These are phyloP conservation scores for Channa maculata DNA, from an alignment of 2,113 vertebrate species.

Conservation along the genomic window DNA sequence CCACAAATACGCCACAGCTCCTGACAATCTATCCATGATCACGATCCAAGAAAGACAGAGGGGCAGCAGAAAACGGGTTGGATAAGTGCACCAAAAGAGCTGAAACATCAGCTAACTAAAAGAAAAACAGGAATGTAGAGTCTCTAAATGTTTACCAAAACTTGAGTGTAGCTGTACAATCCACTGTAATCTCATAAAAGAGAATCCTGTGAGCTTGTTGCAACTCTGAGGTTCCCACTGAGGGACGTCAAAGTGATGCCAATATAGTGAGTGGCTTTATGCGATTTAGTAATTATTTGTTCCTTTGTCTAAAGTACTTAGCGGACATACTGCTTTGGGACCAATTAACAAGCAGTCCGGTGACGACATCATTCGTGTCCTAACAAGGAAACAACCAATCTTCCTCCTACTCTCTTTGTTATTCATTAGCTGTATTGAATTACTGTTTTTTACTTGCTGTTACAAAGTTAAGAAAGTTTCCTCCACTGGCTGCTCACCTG, in stretches of 20 bases:
- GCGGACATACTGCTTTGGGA: constrained; percentile 20
- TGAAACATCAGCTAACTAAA: background rate
- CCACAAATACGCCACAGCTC: constrained; percentile 3
- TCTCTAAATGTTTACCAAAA: background rate
- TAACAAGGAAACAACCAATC: constrained; percentile 23
- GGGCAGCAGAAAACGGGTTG: too few relatives aligned
- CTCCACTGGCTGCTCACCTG: constrained; percentile 78
- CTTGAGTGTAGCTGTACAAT: background rate
- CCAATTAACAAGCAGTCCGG: constrained; percentile 1
- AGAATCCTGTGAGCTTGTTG: constrained; percentile 12
- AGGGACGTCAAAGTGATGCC: constrained; percentile 33
- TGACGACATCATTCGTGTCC: constrained; percentile 21
- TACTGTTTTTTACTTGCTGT: background rate
- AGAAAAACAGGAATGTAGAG: background rate
- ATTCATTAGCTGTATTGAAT: background rate
- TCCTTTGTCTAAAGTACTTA: constrained; percentile 51
- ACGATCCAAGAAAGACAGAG: constrained; percentile 1
- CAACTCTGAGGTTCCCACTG: constrained; percentile 2
- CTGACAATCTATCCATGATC: constrained; percentile 57
- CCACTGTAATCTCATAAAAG: background rate
- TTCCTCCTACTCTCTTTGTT: background rate
- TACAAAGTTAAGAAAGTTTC: constrained; percentile 24
- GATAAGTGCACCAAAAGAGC: background rate
- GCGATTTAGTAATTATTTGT: constrained; percentile 55
- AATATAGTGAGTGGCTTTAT: constrained; percentile 39